phyloP scores from a whole-genome alignment of 2,113 vertebrate species.

The Paradoxurus hermaphroditus region DNA sequence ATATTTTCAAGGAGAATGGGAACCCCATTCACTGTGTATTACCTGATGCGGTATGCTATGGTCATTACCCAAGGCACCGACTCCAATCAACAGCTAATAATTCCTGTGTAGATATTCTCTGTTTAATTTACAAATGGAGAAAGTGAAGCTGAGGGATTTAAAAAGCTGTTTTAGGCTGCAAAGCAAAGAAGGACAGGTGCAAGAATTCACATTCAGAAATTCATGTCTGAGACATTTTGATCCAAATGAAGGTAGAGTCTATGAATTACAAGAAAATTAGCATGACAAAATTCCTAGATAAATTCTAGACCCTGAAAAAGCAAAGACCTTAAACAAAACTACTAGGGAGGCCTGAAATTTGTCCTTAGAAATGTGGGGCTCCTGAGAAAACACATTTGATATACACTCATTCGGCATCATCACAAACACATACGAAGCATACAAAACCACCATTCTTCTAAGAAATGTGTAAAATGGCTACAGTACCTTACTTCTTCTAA shows the following conservation, averaged over 20 bases:
- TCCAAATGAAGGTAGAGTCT: background rate
- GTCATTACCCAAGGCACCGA: background rate
- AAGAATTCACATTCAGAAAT: background rate
- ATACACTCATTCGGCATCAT: background rate
- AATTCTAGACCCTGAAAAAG: conserved; percentile 28
- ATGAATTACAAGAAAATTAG: background rate
- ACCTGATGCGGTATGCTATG: background rate
- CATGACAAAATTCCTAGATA: background rate
- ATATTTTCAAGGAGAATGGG: background rate
- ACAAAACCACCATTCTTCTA: background rate
- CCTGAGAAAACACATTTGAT: background rate
- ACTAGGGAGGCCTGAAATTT: background rate
- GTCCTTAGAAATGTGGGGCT: background rate
- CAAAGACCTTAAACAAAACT: background rate
- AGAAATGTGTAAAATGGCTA: background rate
- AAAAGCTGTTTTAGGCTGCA: background rate
- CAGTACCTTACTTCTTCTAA: background rate
- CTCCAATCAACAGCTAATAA: background rate
- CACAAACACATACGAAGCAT: background rate
- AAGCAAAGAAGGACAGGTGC: background rate
- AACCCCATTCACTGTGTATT: background rate
- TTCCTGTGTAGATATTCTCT: background rate
- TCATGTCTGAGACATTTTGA: background rate
- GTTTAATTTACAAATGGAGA: background rate
- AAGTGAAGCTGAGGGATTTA: background rate